Percentiles rank a stretch among this genome's conserved stretches.
These are phyloP conservation scores for Istiophorus platypterus DNA, from an alignment of 2,113 vertebrate genomes.

Conservation along the genomic window DNA sequence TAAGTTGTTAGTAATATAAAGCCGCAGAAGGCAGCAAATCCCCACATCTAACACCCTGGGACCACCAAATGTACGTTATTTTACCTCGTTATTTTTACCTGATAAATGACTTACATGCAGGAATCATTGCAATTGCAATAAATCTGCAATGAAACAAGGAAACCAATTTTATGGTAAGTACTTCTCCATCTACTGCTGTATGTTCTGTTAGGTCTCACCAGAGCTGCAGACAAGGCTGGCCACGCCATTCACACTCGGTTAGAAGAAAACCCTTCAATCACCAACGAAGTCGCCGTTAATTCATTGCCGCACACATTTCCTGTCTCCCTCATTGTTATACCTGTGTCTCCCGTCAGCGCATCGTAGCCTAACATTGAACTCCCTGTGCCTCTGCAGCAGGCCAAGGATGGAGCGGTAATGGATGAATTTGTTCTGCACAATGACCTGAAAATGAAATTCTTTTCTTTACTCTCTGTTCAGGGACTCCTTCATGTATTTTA, in stretches of 20 bases:
- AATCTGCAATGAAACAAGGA: neutral
- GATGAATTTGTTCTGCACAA: constrained; percentile 32
- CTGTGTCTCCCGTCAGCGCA: neutral
- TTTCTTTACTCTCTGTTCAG: constrained; percentile 6
- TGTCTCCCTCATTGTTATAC: neutral
- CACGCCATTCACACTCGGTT: neutral
- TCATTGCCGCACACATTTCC: neutral
- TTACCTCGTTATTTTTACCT: neutral
- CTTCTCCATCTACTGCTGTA: neutral
- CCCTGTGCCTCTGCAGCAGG: neutral
- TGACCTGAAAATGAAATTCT: constrained; percentile 20
- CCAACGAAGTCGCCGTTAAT: neutral
- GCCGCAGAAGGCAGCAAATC: neutral
- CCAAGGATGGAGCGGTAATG: constrained; percentile 12
- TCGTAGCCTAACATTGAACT: constrained; percentile 1
- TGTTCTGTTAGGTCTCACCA: neutral
- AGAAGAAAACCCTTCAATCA: neutral
- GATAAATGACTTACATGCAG: neutral
- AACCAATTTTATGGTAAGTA: neutral
- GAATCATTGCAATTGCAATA: neutral
- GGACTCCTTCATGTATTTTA: neutral
- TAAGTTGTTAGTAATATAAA: neutral
- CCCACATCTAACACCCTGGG: neutral
- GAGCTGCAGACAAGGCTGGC: neutral
- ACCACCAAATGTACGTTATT: neutral